These are phyloP conservation scores for Ernsta delagoae DNA, from an alignment of 2,888 invertebrate species.

Conservation along the genomic window DNA sequence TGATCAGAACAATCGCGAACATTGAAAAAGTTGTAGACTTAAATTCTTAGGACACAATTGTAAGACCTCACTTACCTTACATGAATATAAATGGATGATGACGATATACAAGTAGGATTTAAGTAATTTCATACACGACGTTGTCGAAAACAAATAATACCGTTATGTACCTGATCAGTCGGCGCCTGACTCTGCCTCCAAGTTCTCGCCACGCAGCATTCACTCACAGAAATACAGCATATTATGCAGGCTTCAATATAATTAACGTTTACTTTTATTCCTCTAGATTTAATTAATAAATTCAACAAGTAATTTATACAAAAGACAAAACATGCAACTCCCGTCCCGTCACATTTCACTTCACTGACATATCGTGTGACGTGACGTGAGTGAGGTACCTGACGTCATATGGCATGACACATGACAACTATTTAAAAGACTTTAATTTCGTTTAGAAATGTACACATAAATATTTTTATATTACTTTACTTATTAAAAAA, in stretches of 20 bases:
- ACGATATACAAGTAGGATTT: slow-evolving; percentile 34
- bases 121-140: slow-evolving; percentile 59
- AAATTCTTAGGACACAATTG: neutral
- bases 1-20: slow-evolving; percentile 15
- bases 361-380: slow-evolving; percentile 54
- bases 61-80: too few relatives aligned
- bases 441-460: too few relatives aligned
- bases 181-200: slow-evolving; percentile 53
- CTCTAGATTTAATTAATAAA: slow-evolving; percentile 65
- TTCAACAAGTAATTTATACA: slow-evolving; percentile 78
- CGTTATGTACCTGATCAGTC: slow-evolving; percentile 74
- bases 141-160: slow-evolving; percentile 79
- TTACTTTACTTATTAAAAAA: too few relatives aligned
- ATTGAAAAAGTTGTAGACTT: neutral
- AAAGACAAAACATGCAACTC: slow-evolving; percentile 71
- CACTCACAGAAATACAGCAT: slow-evolving; percentile 65
- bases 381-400: slow-evolving; percentile 16
- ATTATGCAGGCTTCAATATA: slow-evolving; percentile 52
- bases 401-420: too few relatives aligned
- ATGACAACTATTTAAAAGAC: too few relatives aligned
- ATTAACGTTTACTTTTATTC: slow-evolving; percentile 60
- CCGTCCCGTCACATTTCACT: slow-evolving; percentile 75
- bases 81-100: neutral
- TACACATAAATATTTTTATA: too few relatives aligned
- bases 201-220: slow-evolving; percentile 50